phyloP scores from a whole-genome alignment of 2,888 invertebrate genomes.

The Antitype chi region DNA sequence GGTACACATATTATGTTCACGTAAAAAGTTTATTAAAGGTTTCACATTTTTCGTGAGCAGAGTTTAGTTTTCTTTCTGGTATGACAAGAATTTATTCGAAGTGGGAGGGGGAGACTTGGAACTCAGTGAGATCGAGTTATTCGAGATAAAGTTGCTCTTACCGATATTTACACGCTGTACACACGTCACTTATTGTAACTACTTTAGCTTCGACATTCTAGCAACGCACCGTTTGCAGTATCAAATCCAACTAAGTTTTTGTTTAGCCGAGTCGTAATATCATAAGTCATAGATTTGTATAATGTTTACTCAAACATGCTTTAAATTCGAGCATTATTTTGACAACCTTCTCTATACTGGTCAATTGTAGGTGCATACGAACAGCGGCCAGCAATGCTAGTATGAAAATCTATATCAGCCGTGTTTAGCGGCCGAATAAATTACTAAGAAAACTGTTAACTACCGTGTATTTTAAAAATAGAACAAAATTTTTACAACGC shows the following conservation, averaged over 20 bases:
- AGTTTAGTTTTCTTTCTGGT: constrained; percentile 23
- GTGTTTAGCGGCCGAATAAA: neutral
- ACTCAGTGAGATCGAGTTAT: constrained; percentile 24
- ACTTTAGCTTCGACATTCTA: constrained; percentile 20
- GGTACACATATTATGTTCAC: constrained; percentile 47
- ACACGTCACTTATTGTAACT: constrained; percentile 46
- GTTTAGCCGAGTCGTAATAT: neutral
- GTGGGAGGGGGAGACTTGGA: neutral
- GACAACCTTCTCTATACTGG: neutral
- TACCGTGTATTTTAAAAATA: neutral
- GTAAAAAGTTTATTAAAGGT: constrained; percentile 51
- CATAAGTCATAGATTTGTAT: too few relatives aligned
- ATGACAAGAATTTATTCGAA: constrained; percentile 43
- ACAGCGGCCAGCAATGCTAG: neutral
- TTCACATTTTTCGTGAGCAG: constrained; percentile 42
- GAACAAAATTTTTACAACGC: neutral
- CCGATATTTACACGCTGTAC: constrained; percentile 37
- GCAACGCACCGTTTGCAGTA: neutral
- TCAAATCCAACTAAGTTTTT: neutral
- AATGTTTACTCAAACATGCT: neutral
- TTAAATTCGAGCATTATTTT: neutral
- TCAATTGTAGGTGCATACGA: neutral
- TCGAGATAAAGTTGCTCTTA: constrained; percentile 19
- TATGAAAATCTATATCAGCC: neutral
- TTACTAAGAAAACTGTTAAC: neutral